These are phyloP conservation scores for Melanaphis sacchari DNA, from an alignment of 1,140 invertebrate species.

Conservation along the genomic window DNA sequence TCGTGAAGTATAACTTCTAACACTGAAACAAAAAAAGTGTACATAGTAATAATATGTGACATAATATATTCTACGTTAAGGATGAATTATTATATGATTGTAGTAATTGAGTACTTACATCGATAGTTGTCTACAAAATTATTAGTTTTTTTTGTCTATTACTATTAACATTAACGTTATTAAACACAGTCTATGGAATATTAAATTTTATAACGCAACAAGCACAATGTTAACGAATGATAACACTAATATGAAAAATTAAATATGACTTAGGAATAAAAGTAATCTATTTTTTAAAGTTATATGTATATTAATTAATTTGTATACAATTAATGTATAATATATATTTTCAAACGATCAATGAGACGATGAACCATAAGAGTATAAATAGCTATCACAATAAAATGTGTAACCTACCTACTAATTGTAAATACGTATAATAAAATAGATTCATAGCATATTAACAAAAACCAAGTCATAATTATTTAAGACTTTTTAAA, in stretches of 20 bases:
- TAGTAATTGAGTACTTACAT: not conserved
- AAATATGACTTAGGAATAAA: not conserved
- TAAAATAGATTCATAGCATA: not conserved
- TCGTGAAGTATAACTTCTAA: not conserved
- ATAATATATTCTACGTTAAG: not conserved
- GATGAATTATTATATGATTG: not conserved
- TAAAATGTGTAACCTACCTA: not conserved
- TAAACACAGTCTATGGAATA: not conserved
- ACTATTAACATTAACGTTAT: not conserved
- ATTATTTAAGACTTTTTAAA: slow-evolving; percentile 8
- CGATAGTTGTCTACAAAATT: not conserved
- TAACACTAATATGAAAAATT: not conserved
- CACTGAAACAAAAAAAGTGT: not conserved
- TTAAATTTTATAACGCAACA: not conserved
- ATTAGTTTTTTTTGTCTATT: not conserved
- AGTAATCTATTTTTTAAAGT: not conserved
- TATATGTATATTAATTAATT: not conserved
- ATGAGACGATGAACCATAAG: not conserved
- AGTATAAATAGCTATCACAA: not conserved
- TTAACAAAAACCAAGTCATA: not conserved
- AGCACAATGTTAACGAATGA: too few relatives aligned
- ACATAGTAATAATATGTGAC: not conserved
- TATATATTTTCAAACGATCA: not conserved
- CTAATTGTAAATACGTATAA: not conserved
- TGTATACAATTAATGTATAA: not conserved